Percentiles rank a stretch among this genome's conserved stretches.
These are phyloP conservation scores for Apis mellifera DNA, from an alignment of 1,140 invertebrate genomes.

Conservation along the genomic window Amel_HAv3.1 CM009931.2:19381001-19381500, in stretches of 20 bases:
- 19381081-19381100: not conserved
- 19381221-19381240: constrained; percentile 29
- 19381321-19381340: constrained; percentile 53
- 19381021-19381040: constrained; percentile 3
- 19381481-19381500: constrained; percentile 28
- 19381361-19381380: constrained; percentile 18
- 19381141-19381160: no score
- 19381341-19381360: constrained; percentile 49
- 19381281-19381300: constrained; percentile 34
- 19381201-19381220: not conserved
- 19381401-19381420: constrained; percentile 29
- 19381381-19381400: constrained; percentile 25
- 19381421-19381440: constrained; percentile 23
- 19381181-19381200: not conserved
- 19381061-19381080: not conserved
- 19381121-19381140: no score
- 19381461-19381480: constrained; percentile 46
- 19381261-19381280: not conserved
- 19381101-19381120: not conserved
- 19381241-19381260: constrained; percentile 23
- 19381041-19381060: not conserved
- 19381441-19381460: constrained; percentile 23
- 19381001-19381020: constrained; percentile 29
- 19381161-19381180: no score
- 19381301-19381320: constrained; percentile 33